Evolutionary conservation across 2,888 invertebrate genomes (phyloP).

Genomic region (Hemaris fuciformis): DNA sequence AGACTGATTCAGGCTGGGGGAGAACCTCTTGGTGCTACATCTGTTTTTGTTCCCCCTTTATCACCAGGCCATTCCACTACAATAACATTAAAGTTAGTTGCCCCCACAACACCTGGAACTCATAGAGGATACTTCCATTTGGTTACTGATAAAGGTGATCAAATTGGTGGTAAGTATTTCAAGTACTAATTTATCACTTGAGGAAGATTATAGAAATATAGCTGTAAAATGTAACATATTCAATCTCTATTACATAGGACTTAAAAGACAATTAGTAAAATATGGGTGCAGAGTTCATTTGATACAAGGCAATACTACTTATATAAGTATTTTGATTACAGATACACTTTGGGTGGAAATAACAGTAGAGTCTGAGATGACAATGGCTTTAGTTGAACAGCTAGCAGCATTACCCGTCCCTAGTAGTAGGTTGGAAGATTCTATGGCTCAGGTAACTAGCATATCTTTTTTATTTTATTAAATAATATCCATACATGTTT

Average conservation of each 20-base stretch:
- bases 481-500: too few species aligned
- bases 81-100: constrained; percentile 89
- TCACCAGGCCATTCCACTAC: constrained; percentile 89
- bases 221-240: too few species aligned
- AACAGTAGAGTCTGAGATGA: constrained; percentile 89
- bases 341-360: constrained; percentile 92
- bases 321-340: constrained; percentile 54
- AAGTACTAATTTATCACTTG: too few species aligned
- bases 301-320: too few species aligned
- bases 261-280: background rate
- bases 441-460: constrained; percentile 50
- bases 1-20: constrained; percentile 89
- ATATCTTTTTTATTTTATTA: constrained; percentile 4
- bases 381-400: constrained; percentile 90
- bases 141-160: constrained; percentile 91
- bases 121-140: constrained; percentile 95
- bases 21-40: constrained; percentile 64
- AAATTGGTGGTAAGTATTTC: constrained; percentile 95
- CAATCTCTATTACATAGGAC: too few species aligned
- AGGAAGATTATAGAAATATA: too few species aligned
- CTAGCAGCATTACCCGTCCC: constrained; percentile 78
- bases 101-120: constrained; percentile 87
- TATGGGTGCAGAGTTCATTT: too few species aligned
- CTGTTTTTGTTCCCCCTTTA: constrained; percentile 85
- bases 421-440: constrained; percentile 65